A percentile compares a stretch with the other conserved stretches of the same genome.
These are phyloP conservation scores for Aythya fuligula DNA, from an alignment of 2,797 vertebrate species.

Conservation along the genomic window DNA sequence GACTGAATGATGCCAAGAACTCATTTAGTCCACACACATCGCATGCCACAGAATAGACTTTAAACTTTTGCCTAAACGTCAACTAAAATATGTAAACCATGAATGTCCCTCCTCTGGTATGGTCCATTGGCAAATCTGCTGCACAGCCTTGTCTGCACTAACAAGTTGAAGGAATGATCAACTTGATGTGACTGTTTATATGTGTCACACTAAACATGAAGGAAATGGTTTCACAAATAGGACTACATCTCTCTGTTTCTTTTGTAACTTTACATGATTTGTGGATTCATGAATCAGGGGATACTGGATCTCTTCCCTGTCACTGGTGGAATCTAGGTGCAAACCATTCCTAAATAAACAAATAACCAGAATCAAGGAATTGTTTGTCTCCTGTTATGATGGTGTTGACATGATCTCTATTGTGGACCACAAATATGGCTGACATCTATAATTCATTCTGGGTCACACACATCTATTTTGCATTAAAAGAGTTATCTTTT, in stretches of 20 bases:
- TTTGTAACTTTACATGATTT: not conserved
- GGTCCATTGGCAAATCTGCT: not conserved
- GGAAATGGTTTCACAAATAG: not conserved
- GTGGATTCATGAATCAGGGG: not conserved
- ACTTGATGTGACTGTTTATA: not conserved
- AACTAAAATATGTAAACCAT: not conserved
- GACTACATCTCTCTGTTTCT: not conserved
- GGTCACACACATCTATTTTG: constrained; percentile 68
- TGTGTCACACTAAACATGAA: not conserved
- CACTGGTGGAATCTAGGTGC: not conserved
- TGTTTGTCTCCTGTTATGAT: constrained; percentile 54
- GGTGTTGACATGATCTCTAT: constrained; percentile 69
- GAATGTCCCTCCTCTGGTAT: not conserved
- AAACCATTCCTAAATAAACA: constrained; percentile 49
- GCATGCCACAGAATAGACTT: not conserved
- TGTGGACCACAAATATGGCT: constrained; percentile 75
- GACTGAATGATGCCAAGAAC: not conserved
- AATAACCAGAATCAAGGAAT: constrained; percentile 61
- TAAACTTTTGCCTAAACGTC: not conserved
- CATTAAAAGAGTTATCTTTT: constrained; percentile 72
- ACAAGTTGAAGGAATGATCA: not conserved
- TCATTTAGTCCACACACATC: not conserved
- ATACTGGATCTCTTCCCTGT: not conserved
- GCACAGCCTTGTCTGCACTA: not conserved
- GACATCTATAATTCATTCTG: constrained; percentile 72